Percentiles rank a stretch among this genome's conserved stretches.
Conservation (phyloP, 1,140 invertebrate genomes). For the Cotesia typhae region DNA sequence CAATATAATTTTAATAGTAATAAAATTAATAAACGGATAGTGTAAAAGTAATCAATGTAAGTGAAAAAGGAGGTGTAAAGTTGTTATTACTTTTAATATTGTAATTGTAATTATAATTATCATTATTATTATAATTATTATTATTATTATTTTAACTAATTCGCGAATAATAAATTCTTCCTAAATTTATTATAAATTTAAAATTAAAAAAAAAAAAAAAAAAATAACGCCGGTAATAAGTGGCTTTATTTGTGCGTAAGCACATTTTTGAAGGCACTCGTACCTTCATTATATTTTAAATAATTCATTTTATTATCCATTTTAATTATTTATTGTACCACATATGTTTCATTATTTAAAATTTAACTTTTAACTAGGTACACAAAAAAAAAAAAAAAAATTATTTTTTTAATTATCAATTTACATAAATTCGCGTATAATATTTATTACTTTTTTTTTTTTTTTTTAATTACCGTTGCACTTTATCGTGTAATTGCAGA, state of each 20-base stretch:
- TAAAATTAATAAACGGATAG: slow-evolving; percentile 33
- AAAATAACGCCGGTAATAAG: slow-evolving; percentile 17
- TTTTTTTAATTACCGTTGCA: background rate
- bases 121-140: slow-evolving; percentile 1
- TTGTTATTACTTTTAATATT: slow-evolving; percentile 30
- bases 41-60: slow-evolving; percentile 37
- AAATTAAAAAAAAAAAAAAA: slow-evolving; percentile 26
- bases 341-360: slow-evolving; percentile 12
- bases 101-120: slow-evolving; percentile 21
- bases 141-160: slow-evolving; percentile 3
- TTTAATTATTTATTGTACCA: slow-evolving; percentile 19
- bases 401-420: background rate
- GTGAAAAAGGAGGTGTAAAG: slow-evolving; percentile 39
- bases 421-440: background rate
- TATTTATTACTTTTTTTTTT: background rate
- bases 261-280: slow-evolving; percentile 43
- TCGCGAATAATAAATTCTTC: slow-evolving; percentile 35
- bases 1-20: slow-evolving; percentile 16
- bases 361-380: slow-evolving; percentile 4
- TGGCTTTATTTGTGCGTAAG: slow-evolving; percentile 40
- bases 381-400: background rate
- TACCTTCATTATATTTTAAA: slow-evolving; percentile 27
- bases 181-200: slow-evolving; percentile 29
- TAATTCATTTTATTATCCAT: background rate
- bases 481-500: background rate